Evolutionary conservation across 2,113 vertebrate species (phyloP), one percentile per base, ranked within the genome.

Genomic region (Varanus komodoensis): DNA sequence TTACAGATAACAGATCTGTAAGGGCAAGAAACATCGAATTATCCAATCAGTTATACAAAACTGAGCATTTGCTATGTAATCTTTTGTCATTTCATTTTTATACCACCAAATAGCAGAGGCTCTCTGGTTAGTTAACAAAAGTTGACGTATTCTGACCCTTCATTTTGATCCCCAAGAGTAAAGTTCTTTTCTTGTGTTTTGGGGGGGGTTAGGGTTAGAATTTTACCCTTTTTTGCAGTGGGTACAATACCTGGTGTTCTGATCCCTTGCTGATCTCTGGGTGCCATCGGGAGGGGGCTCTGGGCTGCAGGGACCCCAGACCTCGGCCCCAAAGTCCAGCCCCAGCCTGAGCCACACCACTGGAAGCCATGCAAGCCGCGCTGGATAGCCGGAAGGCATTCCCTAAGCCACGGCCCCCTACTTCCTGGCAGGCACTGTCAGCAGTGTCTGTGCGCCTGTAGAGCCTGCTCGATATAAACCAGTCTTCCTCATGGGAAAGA

Each of bases 121-220:
- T 44, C 38, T 44, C 38, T 44, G 38, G 38, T 44, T 44, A 44
- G 38, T 44, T 44, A 44, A 44, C 38, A 44, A 44, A 44, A 44
- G 38, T 44, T 44, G 38, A 44, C 3, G 38, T 44, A 44, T 44
- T 44, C 38, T 44, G 38, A 44, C 3, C 38, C 38, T 44, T 44
- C 99, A 98, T 97, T 97, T 96, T 97, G 97, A 97, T 97, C 97
- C 98, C 98, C 97, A 98, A 98, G 98, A 99, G 98, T 99, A 98
- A 96, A 97, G 96, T 97, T 95, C 97, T 97, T 97, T 61, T 12
- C 57, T 44, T 44, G 38, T 44, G 1, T 44, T 44, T 44, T 44
- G 38, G 38, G 38, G 38, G 38, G 38, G 38, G 38, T 44, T 44
- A 44, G 3, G 38, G 38, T 44, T 44, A 44, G 38, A 44, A 44